Conservation (phyloP, 2,888 invertebrate genomes). For the Junonia oenone region DNA sequence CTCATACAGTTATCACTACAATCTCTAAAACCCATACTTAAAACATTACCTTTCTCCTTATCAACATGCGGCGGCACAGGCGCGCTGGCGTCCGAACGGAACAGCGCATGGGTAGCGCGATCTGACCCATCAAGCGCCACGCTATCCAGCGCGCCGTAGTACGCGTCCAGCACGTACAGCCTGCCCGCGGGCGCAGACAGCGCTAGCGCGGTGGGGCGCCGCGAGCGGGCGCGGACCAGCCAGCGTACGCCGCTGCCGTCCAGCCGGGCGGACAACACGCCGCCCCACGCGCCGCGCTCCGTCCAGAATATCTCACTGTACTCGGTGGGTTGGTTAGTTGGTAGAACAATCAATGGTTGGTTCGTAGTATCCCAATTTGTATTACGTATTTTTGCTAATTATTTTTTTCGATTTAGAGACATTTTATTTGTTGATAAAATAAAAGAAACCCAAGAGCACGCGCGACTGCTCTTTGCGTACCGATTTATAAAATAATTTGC, state of each 20-base stretch:
- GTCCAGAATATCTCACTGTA: constrained; percentile 89
- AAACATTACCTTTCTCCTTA: background rate
- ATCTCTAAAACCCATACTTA: too few relatives aligned
- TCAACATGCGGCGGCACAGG: constrained; percentile 27
- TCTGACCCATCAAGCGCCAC: constrained; percentile 84
- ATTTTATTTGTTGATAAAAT: too few relatives aligned
- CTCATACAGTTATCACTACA: too few relatives aligned
- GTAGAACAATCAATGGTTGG: too few relatives aligned
- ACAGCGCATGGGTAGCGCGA: constrained; percentile 56
- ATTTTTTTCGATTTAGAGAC: too few relatives aligned
- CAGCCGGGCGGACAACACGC: constrained; percentile 82
- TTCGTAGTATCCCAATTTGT: too few relatives aligned
- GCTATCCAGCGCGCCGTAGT: constrained; percentile 85
- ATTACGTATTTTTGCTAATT: too few relatives aligned
- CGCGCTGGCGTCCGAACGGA: constrained; percentile 35
- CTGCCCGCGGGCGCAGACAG: constrained; percentile 86
- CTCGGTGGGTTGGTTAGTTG: too few relatives aligned
- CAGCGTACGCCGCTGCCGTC: constrained; percentile 79
- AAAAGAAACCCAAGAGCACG: too few relatives aligned
- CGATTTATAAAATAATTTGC: too few relatives aligned
- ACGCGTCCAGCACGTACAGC: constrained; percentile 92
- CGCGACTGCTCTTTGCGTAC: too few relatives aligned
- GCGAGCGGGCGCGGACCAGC: constrained; percentile 80
- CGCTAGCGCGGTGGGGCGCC: constrained; percentile 88
- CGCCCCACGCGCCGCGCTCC: constrained; percentile 81